phyloP scores from a whole-genome alignment of 64 coral and sea anemone species.

The Pocillopora damicornis region DNA sequence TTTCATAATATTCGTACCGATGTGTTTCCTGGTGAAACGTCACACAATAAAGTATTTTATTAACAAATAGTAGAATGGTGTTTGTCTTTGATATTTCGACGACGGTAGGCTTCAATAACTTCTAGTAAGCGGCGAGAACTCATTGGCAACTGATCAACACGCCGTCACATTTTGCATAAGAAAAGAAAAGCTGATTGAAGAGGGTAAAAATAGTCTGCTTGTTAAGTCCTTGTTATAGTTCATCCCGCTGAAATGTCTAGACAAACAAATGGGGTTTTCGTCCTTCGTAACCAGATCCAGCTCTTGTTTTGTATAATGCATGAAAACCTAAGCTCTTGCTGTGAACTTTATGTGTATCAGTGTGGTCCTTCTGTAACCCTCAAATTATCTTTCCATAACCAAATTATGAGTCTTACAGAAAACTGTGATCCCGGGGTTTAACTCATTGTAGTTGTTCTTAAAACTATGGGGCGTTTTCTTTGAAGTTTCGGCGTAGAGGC shows the following conservation, averaged over 20 bases:
- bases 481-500: no score
- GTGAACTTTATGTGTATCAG: no score
- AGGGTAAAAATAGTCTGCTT: background rate
- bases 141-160: background rate
- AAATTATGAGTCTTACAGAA: no score
- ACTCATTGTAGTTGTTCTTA: background rate
- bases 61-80: conserved; percentile 7
- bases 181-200: background rate
- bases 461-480: background rate
- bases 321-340: background rate
- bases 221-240: background rate
- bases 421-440: no score
- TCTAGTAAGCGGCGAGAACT: background rate
- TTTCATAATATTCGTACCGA: conserved; percentile 1
- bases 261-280: background rate
- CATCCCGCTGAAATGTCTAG: background rate
- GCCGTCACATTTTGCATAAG: conserved; percentile 9
- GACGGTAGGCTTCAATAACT: background rate
- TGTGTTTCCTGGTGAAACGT: conserved; percentile 37
- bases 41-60: conserved; percentile 32
- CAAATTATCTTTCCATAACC: no score
- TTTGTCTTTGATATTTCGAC: conserved; percentile 12
- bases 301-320: background rate
- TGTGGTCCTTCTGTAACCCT: no score
- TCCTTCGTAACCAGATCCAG: background rate